Base-by-base conservation (phyloP, 1,140 invertebrate species). In the Pseudomyrmex cubaensis region DNA sequence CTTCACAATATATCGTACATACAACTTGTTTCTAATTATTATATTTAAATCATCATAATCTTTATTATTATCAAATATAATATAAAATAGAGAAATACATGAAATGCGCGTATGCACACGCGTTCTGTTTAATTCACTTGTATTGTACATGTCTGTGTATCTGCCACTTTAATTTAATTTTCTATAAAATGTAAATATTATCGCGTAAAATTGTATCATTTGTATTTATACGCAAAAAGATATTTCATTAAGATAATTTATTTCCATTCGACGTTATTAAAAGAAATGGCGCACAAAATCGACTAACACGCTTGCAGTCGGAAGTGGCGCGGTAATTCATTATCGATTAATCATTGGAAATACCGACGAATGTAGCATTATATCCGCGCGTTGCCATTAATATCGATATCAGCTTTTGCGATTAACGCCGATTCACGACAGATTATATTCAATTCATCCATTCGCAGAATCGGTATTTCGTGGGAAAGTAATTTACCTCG, bases 341-440 rank as follows among this genome's bases (percentile, higher is more conserved):
- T 80, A 80, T 80, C 76, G 76, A 80, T 80, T 70, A 80, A 80
- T 80, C 76, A 80, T 80, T 80, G 64, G 35, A 25, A 78, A 70
- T 22, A 78, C 64, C 66, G 15, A 78, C 76, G 76, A 80, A 80
- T 80, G 54, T 80, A 80, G 76, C 76, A 80, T 80, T 80, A 80
- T 80, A 80, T 80, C 66, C 44, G 54, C 2, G 13, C 5, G 13
- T 44, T 80, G 66, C 54, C 54, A 80, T 80, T 80, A 80, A 80
- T 80, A 80, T 80, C 76, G 76, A 80, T 80, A 80, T 80, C 76
- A 80, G 76, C 66, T 80, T 80, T 72, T 20, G 54, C 76, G 76
- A 80, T 80, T 80, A 80, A 80, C 66, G 54, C 44, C 76, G 76
- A 80, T 80, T 80, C 22, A 44, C 66, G 66, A 80, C n/a, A 46